phyloP scores from a whole-genome alignment of 2,113 vertebrate species.

The Callospermophilus lateralis region DNA sequence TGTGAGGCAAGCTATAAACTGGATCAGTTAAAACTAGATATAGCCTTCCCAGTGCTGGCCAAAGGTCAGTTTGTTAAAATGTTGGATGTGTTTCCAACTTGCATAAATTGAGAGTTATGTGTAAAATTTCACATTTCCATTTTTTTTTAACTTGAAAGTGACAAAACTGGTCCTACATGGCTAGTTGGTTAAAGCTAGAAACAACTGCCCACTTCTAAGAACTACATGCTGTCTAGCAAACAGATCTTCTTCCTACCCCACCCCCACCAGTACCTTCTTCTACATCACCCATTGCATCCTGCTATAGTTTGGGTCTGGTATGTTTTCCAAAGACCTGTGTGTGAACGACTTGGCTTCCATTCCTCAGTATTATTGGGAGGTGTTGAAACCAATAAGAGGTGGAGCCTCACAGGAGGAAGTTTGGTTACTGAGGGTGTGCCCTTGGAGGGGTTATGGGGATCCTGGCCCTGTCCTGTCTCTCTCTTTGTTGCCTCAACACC shows the following conservation, averaged over 20 bases:
- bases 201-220: neutral
- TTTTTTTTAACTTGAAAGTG: neutral
- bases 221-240: neutral
- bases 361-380: fast-evolving
- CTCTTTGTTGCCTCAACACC: neutral
- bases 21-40: neutral
- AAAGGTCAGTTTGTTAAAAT: neutral
- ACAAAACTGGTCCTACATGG: neutral
- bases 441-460: neutral
- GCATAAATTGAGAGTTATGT: neutral
- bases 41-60: neutral
- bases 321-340: neutral
- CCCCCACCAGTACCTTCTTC: neutral
- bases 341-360: neutral
- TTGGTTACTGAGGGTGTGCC: neutral
- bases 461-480: neutral
- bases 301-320: neutral
- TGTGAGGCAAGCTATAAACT: neutral
- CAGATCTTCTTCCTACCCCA: neutral
- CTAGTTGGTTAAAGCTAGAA: neutral
- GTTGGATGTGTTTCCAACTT: neutral
- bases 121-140: neutral
- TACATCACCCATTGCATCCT: neutral
- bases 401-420: neutral
- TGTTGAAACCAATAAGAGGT: neutral